phyloP scores from a whole-genome alignment of 2,113 vertebrate species.

The Chaetorhynchus papuensis region DNA sequence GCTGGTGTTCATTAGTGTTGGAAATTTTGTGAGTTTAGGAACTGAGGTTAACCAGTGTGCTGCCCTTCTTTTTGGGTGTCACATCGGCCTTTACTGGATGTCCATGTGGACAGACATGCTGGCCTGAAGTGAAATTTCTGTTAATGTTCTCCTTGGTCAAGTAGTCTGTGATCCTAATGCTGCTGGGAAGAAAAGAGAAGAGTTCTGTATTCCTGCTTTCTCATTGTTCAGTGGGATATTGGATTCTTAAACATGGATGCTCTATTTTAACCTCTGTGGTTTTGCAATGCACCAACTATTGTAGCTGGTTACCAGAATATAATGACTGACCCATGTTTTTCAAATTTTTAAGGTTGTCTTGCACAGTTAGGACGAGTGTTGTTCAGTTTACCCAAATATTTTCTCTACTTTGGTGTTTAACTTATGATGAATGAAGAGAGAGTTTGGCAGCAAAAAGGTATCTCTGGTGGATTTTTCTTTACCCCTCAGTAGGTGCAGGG shows the following conservation, averaged over 20 bases:
- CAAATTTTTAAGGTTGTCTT: not conserved
- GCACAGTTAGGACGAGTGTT: not conserved
- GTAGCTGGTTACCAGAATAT: not conserved
- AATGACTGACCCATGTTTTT: not conserved
- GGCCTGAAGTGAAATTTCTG: not conserved
- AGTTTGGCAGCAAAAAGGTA: not conserved
- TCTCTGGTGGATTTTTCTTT: not conserved
- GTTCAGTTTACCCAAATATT: not conserved
- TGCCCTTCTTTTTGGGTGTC: not conserved
- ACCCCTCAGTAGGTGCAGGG: fast-evolving
- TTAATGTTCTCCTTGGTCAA: not conserved
- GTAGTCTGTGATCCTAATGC: not conserved
- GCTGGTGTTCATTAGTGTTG: not conserved
- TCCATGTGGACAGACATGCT: not conserved
- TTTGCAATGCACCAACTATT: not conserved
- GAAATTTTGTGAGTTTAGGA: not conserved
- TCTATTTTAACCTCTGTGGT: not conserved
- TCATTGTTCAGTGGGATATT: not conserved
- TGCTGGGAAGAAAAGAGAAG: not conserved
- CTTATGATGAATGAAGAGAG: not conserved
- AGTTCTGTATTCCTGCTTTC: not conserved
- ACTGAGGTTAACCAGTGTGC: not conserved
- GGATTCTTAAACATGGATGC: not conserved
- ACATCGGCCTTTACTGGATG: not conserved
- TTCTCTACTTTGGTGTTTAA: not conserved